Evolutionary conservation across 2,797 vertebrate species (phyloP), one percentile per base, ranked within the genome.

Genomic region (Centroberyx gerrardi): DNA sequence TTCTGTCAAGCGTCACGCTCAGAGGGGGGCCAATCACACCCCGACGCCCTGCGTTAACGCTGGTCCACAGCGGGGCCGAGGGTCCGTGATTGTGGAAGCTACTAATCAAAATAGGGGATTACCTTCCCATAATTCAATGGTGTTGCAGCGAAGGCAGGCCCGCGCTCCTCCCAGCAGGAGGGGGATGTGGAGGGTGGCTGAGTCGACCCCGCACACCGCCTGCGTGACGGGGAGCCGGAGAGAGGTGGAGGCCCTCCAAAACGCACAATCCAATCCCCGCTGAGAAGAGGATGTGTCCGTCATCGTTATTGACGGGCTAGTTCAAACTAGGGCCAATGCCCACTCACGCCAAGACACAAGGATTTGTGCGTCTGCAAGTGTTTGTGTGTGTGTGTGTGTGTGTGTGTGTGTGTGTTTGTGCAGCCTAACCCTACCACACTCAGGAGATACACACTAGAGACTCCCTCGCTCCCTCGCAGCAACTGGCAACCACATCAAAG

Each of bases 71-170:
- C 46, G 13, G 44, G 46, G 33, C 31, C 31, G 5, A 17, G 22
- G 38, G 8, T n/a, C 31, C 46, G 6, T 9, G 38, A 22, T 29
- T 44, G 31, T 12, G 42, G 22, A 29, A 29, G 15, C 27, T 29
- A 59, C 52, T 46, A 48, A 64, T 73, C 53, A 58, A 49, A 17
- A 51, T 22, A 31, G 33, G 15, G 62, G 51, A 51, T 65, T 64
- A 29, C 44, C 71, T 49, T 28, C 29, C 56, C 33, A 8, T 74
- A 67, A 67, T 60, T 55, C 63, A 4, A 2, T 8, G 6, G 48
- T 31, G 72, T 33, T 53, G 46, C 42, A 40, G 2, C 13, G 28
- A 54, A 60, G 36, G 4, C 46, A 8, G 48, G 63, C 36, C 27
- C 55, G 33, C 36, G 1, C 36, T 67, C 46, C 36, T 40, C 56